Percentiles rank a stretch among this genome's conserved stretches.
Conservation (phyloP, 92 coral and sea anemone species). For the Porites cylindrica region DNA sequence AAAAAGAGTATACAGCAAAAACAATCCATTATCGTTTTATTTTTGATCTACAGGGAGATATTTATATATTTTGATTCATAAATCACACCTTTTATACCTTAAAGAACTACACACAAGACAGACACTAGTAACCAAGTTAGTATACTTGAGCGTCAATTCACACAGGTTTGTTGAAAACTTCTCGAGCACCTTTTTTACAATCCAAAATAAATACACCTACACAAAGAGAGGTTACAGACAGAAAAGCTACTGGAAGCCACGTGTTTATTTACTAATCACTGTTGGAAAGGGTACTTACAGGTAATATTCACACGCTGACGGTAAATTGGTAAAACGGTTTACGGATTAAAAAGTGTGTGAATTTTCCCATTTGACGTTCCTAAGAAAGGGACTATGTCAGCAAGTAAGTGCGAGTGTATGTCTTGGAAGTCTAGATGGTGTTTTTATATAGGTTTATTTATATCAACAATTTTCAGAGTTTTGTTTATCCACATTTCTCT, state of each 20-base stretch:
- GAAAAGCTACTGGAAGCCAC: background rate
- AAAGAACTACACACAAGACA: background rate
- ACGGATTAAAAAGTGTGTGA: background rate
- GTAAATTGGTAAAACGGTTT: background rate
- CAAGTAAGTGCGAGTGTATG: background rate
- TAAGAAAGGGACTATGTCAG: background rate
- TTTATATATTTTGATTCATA: no score
- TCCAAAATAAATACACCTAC: slow-evolving; percentile 12
- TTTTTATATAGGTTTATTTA: background rate
- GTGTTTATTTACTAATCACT: no score
- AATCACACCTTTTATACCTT: background rate
- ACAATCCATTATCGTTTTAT: background rate
- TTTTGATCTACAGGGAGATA: background rate
- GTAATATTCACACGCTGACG: no score
- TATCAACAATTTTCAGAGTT: background rate
- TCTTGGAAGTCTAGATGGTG: background rate
- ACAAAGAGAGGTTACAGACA: background rate
- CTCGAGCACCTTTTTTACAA: background rate
- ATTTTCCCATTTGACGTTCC: background rate
- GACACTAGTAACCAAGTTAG: background rate
- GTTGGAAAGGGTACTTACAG: background rate
- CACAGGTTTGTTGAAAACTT: background rate
- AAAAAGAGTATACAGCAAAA: no score
- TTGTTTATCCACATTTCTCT: no score
- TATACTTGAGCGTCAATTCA: background rate